These are phyloP conservation scores for Akabosia matsudoensis DNA, from an alignment of 1,140 invertebrate genomes.

Conservation along the genomic window DNA sequence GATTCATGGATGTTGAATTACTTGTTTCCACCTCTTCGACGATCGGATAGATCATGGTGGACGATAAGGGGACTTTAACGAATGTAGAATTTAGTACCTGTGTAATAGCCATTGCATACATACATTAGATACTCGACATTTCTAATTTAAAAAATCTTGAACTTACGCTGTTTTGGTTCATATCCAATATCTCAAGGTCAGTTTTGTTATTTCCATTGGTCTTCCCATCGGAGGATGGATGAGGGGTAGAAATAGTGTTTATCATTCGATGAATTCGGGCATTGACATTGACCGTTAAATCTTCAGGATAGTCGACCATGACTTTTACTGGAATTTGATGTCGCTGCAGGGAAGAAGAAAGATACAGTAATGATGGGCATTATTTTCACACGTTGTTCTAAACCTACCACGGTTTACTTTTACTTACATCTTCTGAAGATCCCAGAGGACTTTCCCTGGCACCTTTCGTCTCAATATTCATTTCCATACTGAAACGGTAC, in stretches of 20 bases:
- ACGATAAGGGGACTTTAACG: not conserved
- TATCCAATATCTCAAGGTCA: too few species aligned
- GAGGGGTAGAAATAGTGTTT: not conserved
- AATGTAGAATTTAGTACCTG: not conserved
- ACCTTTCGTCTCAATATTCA: not conserved
- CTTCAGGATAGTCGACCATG: not conserved
- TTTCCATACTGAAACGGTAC: not conserved
- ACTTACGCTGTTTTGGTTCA: too few species aligned
- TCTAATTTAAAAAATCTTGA: too few species aligned
- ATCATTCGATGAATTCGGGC: not conserved
- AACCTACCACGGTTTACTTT: too few species aligned
- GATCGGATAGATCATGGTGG: not conserved
- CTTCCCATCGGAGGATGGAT: too few species aligned
- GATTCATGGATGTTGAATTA: not conserved
- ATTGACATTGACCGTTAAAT: not conserved
- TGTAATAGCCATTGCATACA: too few species aligned
- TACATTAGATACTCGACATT: too few species aligned
- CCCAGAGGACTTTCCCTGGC: not conserved
- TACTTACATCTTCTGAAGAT: too few species aligned
- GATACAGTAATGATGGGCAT: too few species aligned
- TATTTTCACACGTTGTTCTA: too few species aligned
- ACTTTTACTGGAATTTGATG: not conserved
- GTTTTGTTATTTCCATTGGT: too few species aligned
- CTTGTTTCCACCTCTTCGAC: not conserved
- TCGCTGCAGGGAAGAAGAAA: too few species aligned